Conservation (phyloP, 1,140 invertebrate genomes). For the Drosophila azteca region DNA sequence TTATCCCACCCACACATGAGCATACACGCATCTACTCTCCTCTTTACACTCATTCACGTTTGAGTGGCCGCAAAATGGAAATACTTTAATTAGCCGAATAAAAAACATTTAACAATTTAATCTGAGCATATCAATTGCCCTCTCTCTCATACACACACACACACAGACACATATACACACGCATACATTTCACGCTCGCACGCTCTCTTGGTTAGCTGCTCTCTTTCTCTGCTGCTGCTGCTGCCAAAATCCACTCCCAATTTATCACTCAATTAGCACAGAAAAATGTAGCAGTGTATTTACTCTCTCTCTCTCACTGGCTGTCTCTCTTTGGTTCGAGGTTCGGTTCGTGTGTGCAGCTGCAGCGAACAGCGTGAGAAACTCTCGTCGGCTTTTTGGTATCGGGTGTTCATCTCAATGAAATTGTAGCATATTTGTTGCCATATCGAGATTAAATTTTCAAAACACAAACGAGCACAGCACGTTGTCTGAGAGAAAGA, state of each 20-base stretch:
- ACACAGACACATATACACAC: conserved; percentile 35
- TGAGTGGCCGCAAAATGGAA: conserved; percentile 64
- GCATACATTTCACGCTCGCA: conserved; percentile 59
- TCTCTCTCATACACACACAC: conserved; percentile 34
- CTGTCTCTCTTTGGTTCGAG: conserved; percentile 5
- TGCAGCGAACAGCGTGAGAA: conserved; percentile 73
- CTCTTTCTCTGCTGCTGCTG: conserved; percentile 36
- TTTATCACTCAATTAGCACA: conserved; percentile 83
- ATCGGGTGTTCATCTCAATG: conserved; percentile 82
- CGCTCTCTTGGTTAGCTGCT: conserved; percentile 33
- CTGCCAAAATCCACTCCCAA: conserved; percentile 78
- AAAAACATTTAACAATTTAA: conserved; percentile 83
- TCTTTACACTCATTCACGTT: neutral
- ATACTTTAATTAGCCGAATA: conserved; percentile 82
- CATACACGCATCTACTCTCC: too few species aligned
- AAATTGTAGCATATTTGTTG: conserved; percentile 83
- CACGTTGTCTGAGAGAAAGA: conserved; percentile 24
- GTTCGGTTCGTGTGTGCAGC: conserved; percentile 25
- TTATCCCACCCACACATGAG: too few species aligned
- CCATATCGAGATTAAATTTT: conserved; percentile 83
- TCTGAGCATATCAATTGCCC: conserved; percentile 82
- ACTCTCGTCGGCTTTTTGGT: conserved; percentile 68
- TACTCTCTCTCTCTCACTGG: conserved; percentile 34
- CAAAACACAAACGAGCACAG: conserved; percentile 80
- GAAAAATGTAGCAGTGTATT: conserved; percentile 83